Percentiles rank a stretch among this genome's conserved stretches.
These are phyloP conservation scores for Cydia fagiglandana DNA, from an alignment of 1,140 invertebrate species.

Conservation along the genomic window DNA sequence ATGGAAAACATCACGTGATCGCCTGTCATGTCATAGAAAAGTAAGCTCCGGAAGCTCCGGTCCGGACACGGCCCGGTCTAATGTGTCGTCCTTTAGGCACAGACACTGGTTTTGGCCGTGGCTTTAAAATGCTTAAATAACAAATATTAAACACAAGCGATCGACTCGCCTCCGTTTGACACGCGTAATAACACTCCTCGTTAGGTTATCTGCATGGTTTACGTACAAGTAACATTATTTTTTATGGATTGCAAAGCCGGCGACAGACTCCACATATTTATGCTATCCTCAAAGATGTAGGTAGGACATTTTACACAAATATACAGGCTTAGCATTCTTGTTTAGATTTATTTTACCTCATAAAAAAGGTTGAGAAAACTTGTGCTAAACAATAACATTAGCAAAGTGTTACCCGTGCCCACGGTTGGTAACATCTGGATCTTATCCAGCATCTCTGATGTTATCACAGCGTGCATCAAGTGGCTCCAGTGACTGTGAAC, in stretches of 20 bases:
- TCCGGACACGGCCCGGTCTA: no score
- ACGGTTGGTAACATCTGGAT: conserved; percentile 43
- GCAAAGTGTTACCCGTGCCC: conserved; percentile 25
- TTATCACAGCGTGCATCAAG: conserved; percentile 53
- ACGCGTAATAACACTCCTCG: background rate
- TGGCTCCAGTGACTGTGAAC: conserved; percentile 1
- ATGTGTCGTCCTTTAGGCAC: no score
- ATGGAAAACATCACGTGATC: no score
- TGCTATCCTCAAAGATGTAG: background rate
- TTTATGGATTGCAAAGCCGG: conserved; percentile 4
- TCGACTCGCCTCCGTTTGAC: background rate
- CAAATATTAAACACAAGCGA: background rate
- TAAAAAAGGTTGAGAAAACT: conserved; percentile 3
- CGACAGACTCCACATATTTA: conserved; percentile 1
- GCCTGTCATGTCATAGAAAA: no score
- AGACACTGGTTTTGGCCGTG: no score
- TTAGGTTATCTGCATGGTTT: conserved; percentile 15
- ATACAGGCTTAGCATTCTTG: background rate
- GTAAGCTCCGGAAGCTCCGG: no score
- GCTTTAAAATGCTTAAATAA: background rate
- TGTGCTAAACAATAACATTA: conserved; percentile 18
- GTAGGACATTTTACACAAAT: background rate
- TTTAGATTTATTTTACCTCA: background rate
- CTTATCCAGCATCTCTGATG: conserved; percentile 53
- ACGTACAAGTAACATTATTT: conserved; percentile 7